phyloP scores from a whole-genome alignment of 2,113 vertebrate species.

The Dipodomys ordii region DNA sequence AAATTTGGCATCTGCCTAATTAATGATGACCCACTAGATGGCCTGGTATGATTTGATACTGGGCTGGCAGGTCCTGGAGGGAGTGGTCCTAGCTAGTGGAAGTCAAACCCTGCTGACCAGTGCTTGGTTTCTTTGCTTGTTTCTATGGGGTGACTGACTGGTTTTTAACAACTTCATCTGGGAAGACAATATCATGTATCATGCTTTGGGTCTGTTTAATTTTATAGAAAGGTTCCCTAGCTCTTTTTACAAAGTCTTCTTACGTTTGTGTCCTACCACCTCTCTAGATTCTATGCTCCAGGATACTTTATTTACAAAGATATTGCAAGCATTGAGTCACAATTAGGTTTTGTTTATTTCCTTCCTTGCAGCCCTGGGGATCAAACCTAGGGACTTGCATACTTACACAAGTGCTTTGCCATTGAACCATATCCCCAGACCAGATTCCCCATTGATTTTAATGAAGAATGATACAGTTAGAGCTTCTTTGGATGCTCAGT shows the following conservation, averaged over 20 bases:
- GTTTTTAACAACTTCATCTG: not conserved
- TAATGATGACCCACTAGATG: not conserved
- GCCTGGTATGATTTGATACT: not conserved
- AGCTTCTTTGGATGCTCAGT: not conserved
- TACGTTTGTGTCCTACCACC: not conserved
- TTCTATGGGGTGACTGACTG: not conserved
- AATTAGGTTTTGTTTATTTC: not conserved
- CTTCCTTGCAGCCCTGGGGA: not conserved
- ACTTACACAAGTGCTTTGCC: not conserved
- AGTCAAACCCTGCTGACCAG: not conserved
- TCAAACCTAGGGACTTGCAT: not conserved
- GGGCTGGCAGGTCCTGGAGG: not conserved
- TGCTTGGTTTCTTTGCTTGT: not conserved
- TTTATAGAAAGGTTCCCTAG: not conserved
- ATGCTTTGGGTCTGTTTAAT: not conserved
- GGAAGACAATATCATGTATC: not conserved
- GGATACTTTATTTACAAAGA: conserved; percentile 37
- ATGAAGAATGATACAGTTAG: not conserved
- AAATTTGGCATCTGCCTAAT: not conserved
- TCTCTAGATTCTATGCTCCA: not conserved
- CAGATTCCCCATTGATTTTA: conserved; percentile 16
- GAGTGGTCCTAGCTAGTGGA: not conserved
- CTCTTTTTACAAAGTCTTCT: not conserved
- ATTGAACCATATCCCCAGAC: not conserved
- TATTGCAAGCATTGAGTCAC: not conserved